Conservation (phyloP, 2,113 vertebrate genomes). For the Nansenia antarctica region DNA sequence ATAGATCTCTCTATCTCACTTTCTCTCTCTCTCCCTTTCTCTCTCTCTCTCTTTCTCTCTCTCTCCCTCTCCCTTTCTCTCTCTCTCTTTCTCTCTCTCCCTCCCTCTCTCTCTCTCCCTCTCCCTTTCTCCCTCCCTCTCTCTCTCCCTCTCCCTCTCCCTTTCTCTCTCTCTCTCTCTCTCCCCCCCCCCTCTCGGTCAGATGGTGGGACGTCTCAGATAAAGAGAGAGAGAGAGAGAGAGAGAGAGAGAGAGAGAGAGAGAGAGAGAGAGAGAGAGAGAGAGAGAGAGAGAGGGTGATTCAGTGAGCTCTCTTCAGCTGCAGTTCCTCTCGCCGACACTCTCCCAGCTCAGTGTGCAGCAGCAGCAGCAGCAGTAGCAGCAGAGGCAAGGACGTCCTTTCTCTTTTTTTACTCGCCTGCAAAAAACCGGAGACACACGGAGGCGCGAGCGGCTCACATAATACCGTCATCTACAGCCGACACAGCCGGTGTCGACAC, state of each 20-base stretch:
- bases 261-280: too few relatives aligned
- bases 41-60: too few relatives aligned
- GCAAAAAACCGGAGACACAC: conserved; percentile 68
- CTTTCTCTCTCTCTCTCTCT: not conserved
- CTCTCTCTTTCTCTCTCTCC: not conserved
- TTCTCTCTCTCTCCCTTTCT: too few relatives aligned
- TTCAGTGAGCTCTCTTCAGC: conserved; percentile 57
- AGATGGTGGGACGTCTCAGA: conserved; percentile 59
- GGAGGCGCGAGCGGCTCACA: conserved; percentile 59
- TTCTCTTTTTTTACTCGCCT: too few relatives aligned
- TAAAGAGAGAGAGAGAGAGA: too few relatives aligned
- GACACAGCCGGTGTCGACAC: too few relatives aligned
- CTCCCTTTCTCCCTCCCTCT: not conserved
- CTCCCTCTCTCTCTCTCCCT: not conserved
- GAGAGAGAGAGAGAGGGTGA: conserved; percentile 44
- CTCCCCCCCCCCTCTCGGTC: conserved; percentile 43
- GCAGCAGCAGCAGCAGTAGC: too few relatives aligned
- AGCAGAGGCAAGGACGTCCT: conserved; percentile 75
- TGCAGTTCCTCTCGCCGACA: conserved; percentile 53
- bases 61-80: too few relatives aligned
- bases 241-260: too few relatives aligned
- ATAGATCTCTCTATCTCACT: too few relatives aligned
- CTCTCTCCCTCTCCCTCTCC: not conserved
- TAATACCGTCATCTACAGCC: conserved; percentile 42
- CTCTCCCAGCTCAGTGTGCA: conserved; percentile 39